These are phyloP conservation scores for Coptotermes formosanus DNA, from an alignment of 1,140 invertebrate genomes.

Conservation along the genomic window DNA sequence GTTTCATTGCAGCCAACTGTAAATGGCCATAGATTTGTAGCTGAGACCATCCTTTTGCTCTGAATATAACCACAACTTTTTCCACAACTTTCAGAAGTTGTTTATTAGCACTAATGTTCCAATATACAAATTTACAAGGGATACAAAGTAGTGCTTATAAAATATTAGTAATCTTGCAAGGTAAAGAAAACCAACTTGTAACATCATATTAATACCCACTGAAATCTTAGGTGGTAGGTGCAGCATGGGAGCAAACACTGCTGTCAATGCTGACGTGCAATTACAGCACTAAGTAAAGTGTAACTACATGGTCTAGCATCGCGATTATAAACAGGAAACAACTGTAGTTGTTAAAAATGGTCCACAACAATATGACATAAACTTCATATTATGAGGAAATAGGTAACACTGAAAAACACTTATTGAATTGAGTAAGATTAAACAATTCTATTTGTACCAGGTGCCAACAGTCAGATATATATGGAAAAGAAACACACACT, in stretches of 20 bases:
- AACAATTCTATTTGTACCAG: not conserved
- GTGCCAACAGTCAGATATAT: conserved; percentile 6
- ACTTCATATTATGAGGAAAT: not conserved
- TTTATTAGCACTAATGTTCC: conserved; percentile 27
- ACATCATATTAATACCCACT: not conserved
- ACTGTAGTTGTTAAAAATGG: not conserved
- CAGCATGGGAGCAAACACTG: not conserved
- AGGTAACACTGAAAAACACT: not conserved
- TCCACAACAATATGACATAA: conserved; percentile 3
- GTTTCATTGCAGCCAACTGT: too few species aligned
- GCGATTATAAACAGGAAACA: not conserved
- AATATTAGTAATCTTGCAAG: conserved; percentile 19
- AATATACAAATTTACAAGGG: conserved; percentile 28
- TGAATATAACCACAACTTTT: not conserved
- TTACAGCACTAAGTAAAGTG: not conserved
- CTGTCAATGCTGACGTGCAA: not conserved
- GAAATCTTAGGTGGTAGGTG: not conserved
- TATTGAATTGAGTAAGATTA: not conserved
- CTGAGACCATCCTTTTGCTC: not conserved
- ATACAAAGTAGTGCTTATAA: conserved; percentile 27
- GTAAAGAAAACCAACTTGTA: conserved; percentile 3
- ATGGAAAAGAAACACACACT: not conserved
- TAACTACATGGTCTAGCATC: not conserved
- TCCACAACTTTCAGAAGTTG: conserved; percentile 13
- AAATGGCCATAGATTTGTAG: too few species aligned